These are phyloP conservation scores for Nymphicus hollandicus DNA, from an alignment of 2,113 vertebrate species.

Conservation along the genomic window DNA sequence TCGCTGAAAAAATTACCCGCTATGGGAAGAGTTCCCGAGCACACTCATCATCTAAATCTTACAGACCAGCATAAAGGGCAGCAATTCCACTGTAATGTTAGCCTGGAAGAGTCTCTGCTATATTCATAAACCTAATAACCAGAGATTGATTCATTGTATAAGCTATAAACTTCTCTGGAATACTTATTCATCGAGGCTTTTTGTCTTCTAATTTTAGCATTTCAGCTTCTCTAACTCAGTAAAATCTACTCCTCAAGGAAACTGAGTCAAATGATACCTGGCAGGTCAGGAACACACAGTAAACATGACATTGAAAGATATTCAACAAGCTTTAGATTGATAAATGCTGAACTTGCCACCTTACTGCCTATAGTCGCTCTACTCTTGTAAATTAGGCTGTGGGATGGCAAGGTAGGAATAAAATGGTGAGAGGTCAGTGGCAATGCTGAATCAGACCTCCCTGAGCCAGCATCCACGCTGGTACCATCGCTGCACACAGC, in stretches of 20 bases:
- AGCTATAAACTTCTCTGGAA: background rate
- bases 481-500: background rate
- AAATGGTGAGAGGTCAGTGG: background rate
- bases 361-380: background rate
- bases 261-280: background rate
- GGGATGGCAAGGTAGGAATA: background rate
- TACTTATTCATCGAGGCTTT: background rate
- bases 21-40: background rate
- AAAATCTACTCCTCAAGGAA: conserved; percentile 10
- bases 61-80: background rate
- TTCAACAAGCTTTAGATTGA: background rate
- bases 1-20: background rate
- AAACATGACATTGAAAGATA: background rate
- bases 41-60: background rate
- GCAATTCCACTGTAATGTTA: background rate
- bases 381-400: background rate
- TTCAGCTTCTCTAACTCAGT: background rate
- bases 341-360: background rate
- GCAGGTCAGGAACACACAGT: background rate
- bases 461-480: background rate
- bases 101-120: background rate
- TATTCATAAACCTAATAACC: background rate
- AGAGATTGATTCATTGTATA: background rate
- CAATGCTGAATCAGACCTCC: conserved; percentile 37
- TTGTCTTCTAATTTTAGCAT: background rate